These are phyloP conservation scores for Ommatoiulus sabulosus DNA, from an alignment of 2,888 invertebrate species.

Conservation along the genomic window DNA sequence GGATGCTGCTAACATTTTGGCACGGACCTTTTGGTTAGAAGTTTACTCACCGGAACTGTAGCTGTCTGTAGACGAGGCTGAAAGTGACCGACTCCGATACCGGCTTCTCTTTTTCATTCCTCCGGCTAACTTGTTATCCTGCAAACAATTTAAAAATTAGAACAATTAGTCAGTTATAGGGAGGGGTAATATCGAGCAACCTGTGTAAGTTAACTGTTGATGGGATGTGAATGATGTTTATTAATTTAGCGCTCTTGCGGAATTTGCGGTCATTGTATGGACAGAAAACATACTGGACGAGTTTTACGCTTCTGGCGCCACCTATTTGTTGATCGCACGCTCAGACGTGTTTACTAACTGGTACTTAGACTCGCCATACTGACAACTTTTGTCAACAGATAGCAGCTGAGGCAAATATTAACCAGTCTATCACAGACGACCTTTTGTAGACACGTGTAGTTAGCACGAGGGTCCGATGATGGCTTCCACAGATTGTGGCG, in stretches of 20 bases:
- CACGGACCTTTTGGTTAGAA: no score
- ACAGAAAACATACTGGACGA: no score
- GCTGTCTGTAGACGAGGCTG: slow-evolving; percentile 94
- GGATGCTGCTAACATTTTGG: no score
- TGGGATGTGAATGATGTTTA: no score
- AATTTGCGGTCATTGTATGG: background rate
- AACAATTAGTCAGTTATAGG: background rate
- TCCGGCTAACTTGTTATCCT: slow-evolving; percentile 67
- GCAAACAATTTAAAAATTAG: slow-evolving; percentile 60
- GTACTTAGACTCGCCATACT: background rate
- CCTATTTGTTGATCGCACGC: no score
- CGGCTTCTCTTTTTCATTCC: slow-evolving; percentile 82
- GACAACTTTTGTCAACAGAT: background rate
- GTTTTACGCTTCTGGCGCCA: no score
- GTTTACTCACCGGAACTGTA: slow-evolving; percentile 84
- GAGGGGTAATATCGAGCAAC: no score
- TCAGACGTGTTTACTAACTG: background rate
- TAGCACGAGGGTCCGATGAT: background rate
- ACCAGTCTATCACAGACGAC: background rate
- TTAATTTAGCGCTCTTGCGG: no score
- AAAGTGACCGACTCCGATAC: slow-evolving; percentile 89
- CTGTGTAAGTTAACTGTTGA: no score
- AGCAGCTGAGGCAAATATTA: background rate
- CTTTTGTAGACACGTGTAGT: background rate
- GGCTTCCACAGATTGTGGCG: background rate